These are phyloP conservation scores for Calephelis nemesis DNA, from an alignment of 1,140 invertebrate genomes.

Conservation along the genomic window DNA sequence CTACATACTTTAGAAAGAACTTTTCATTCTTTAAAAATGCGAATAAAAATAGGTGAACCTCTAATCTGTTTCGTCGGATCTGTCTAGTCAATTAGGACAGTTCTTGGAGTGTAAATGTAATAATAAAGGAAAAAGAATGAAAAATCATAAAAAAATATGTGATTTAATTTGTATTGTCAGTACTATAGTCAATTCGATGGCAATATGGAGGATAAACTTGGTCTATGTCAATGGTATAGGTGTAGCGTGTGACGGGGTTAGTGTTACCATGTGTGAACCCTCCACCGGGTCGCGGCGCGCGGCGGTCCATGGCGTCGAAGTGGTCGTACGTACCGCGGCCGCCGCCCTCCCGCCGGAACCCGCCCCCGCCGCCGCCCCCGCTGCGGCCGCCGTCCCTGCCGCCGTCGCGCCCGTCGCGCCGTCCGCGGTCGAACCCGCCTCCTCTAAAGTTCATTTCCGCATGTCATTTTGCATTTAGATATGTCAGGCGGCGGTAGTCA, in stretches of 20 bases:
- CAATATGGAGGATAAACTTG: not conserved
- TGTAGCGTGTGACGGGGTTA: constrained; percentile 3
- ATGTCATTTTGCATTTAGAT: too few relatives aligned
- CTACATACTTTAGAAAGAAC: too few relatives aligned
- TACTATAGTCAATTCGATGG: too few relatives aligned
- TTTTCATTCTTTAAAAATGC: too few relatives aligned
- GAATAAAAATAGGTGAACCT: too few relatives aligned
- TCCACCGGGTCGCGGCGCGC: constrained; percentile 62
- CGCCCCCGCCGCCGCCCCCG: constrained; percentile 52
- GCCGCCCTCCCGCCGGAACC: constrained; percentile 52
- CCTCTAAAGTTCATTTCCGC: constrained; percentile 40
- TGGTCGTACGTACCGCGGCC: constrained; percentile 69
- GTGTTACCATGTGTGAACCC: constrained; percentile 72
- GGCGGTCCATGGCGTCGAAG: constrained; percentile 57
- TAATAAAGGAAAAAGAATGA: too few relatives aligned
- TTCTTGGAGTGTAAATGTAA: too few relatives aligned
- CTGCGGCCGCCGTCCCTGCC: constrained; percentile 45
- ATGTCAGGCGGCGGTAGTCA: not conserved
- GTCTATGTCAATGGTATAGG: not conserved
- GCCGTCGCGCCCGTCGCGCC: constrained; percentile 60
- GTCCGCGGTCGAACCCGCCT: constrained; percentile 65
- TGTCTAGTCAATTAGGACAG: too few relatives aligned
- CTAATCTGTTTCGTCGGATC: too few relatives aligned
- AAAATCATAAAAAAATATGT: too few relatives aligned
- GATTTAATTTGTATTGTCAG: too few relatives aligned